These are phyloP conservation scores for Halictus quadricinctus DNA, from an alignment of 2,888 invertebrate genomes.

Conservation along the genomic window DNA sequence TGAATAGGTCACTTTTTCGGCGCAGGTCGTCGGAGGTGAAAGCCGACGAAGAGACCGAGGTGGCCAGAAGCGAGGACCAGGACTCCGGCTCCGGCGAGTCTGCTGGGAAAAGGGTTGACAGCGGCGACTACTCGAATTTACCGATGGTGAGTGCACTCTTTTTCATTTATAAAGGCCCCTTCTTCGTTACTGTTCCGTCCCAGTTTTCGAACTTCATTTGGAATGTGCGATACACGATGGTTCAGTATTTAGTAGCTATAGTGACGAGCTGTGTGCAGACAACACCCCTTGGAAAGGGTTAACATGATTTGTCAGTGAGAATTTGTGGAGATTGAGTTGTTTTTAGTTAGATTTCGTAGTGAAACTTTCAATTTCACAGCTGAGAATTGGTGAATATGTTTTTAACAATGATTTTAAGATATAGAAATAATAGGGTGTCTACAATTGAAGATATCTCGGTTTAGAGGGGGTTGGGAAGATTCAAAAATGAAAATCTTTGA, in stretches of 20 bases:
- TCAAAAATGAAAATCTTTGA: no score
- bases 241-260: not conserved
- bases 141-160: constrained; percentile 68
- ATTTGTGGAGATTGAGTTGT: not conserved
- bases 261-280: not conserved
- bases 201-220: not conserved
- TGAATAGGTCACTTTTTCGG: constrained; percentile 69
- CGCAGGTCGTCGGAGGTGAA: constrained; percentile 59
- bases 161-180: not conserved
- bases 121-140: constrained; percentile 65
- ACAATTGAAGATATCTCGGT: no score
- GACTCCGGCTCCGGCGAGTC: constrained; percentile 65
- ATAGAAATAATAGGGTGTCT: no score
- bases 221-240: not conserved
- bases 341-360: not conserved
- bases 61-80: constrained; percentile 51
- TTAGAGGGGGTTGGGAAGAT: no score
- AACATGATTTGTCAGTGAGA: not conserved
- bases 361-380: no score
- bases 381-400: no score
- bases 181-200: not conserved
- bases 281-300: not conserved
- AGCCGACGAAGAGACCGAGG: constrained; percentile 73
- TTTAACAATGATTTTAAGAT: no score
- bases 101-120: constrained; percentile 62